Conservation (phyloP, 2,797 vertebrate genomes). For the Brachyrhaphis roseni region DNA sequence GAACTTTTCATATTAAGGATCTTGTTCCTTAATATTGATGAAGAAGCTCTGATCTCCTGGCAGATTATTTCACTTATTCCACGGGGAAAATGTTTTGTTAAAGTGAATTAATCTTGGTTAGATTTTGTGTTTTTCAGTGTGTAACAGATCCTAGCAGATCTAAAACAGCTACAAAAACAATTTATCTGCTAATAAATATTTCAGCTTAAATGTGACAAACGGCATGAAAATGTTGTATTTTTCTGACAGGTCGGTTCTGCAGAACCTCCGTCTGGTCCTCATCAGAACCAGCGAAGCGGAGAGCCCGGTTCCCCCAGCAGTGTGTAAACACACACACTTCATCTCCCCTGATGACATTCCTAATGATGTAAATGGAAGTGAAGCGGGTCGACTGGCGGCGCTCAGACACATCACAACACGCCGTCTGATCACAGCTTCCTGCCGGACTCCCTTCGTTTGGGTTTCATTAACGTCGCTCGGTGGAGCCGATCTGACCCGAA, state of each 20-base stretch:
- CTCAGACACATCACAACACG: slow-evolving; percentile 43
- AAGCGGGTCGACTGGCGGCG: slow-evolving; percentile 27
- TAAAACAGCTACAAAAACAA: background rate
- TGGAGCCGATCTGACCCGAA: slow-evolving; percentile 21
- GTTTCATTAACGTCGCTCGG: slow-evolving; percentile 33
- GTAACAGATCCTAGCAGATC: background rate
- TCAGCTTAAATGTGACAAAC: background rate
- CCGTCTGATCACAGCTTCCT: slow-evolving; percentile 42
- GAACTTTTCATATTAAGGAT: too few species aligned
- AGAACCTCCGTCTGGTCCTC: slow-evolving; percentile 2
- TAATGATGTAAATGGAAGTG: slow-evolving; percentile 56
- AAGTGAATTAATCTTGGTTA: too few species aligned
- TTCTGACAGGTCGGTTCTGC: background rate
- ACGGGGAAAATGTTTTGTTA: too few species aligned
- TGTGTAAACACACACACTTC: slow-evolving; percentile 45
- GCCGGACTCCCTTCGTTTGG: slow-evolving; percentile 9
- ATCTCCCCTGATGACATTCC: slow-evolving; percentile 31
- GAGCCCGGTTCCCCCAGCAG: slow-evolving; percentile 13
- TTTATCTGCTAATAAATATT: background rate
- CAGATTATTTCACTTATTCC: too few species aligned
- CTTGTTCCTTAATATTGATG: too few species aligned
- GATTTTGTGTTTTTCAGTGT: too few species aligned
- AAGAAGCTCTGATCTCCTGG: too few species aligned
- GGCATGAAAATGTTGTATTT: background rate
- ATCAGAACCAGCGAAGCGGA: slow-evolving; percentile 31